Evolutionary conservation across 2,797 vertebrate genomes (phyloP), one percentile per base, ranked within the genome.

Genomic region (Epinephelus awoara): DNA sequence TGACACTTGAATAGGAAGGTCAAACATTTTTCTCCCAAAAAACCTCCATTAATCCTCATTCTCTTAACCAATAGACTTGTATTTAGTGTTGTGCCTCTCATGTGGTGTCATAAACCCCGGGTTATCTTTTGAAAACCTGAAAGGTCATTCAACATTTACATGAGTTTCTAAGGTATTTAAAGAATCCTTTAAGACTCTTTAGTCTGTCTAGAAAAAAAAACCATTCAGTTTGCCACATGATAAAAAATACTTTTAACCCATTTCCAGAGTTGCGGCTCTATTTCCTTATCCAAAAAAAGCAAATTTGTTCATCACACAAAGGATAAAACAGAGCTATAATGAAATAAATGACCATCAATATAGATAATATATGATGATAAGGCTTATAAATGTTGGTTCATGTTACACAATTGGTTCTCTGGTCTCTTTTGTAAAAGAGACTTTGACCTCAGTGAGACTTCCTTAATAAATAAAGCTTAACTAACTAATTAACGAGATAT

Each of bases 61-160:
- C 15, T 47, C 38, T 54, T 18, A 61, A 13, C 17, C 27, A 19
- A 72, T 21, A 17, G 1, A 7, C 6, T 34, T 34, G 34, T 66
- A 40, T 54, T 34, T n/a, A 17, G 23, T 25, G 68, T 34, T 51
- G 27, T 54, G 15, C 12, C 4, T 57, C 38, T 70, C 13, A 17
- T 67, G n/a, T 15, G 5, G 38, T 21, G 8, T 47, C 15, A 46
- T 18, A 57, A 63, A 57, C 51, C 13, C 17, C 13, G 14, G 5
- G 14, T 25, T 25, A 51, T 55, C 7, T 47, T 47, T 80, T n/a
- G 49, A 49, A 71, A 49, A 19, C 27, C 19, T n/a, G 18, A 14
- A 44, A 63, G 57, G 23, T 50, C 54, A 21, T 65, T 50, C 13
- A 44, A n/a, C 61, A 59, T 21, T 65, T 59, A 5, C 6, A 69